These are phyloP conservation scores for Exephanes ischioxanthus DNA, from an alignment of 2,888 invertebrate genomes.

Conservation along the genomic window DNA sequence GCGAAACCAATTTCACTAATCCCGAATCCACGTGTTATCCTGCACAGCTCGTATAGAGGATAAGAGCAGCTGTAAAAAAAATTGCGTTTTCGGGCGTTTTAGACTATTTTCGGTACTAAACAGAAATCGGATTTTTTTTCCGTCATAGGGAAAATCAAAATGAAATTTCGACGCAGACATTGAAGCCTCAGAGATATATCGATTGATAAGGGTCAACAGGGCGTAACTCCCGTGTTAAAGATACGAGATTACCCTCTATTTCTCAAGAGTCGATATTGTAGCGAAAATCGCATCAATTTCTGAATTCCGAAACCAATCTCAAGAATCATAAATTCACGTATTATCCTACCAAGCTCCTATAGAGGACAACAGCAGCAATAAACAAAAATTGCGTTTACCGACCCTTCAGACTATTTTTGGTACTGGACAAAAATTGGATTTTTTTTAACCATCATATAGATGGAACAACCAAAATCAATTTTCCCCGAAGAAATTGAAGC, in stretches of 20 bases:
- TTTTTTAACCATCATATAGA: neutral
- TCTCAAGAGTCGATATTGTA: too few species aligned
- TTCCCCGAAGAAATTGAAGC: neutral
- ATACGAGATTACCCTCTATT: too few species aligned
- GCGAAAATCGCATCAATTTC: too few species aligned
- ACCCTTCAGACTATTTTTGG: neutral
- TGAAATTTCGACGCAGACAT: neutral
- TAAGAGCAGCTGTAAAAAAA: neutral
- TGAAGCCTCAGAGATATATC: too few species aligned
- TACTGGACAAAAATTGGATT: neutral
- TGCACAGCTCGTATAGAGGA: neutral
- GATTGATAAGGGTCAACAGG: too few species aligned
- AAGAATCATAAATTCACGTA: constrained; percentile 21
- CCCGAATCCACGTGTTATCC: constrained; percentile 3
- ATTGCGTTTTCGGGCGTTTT: too few species aligned
- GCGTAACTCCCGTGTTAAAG: too few species aligned
- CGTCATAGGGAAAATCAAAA: neutral
- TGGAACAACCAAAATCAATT: neutral
- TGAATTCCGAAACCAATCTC: constrained; percentile 14
- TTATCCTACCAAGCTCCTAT: neutral
- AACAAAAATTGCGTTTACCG: neutral
- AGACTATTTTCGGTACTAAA: neutral
- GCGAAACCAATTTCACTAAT: constrained; percentile 31
- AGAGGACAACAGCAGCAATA: neutral
- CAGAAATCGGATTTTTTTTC: neutral